A percentile compares a stretch with the other conserved stretches of the same genome.
phyloP scores from a whole-genome alignment of 2,888 invertebrate genomes.

The Archips xylosteana region DNA sequence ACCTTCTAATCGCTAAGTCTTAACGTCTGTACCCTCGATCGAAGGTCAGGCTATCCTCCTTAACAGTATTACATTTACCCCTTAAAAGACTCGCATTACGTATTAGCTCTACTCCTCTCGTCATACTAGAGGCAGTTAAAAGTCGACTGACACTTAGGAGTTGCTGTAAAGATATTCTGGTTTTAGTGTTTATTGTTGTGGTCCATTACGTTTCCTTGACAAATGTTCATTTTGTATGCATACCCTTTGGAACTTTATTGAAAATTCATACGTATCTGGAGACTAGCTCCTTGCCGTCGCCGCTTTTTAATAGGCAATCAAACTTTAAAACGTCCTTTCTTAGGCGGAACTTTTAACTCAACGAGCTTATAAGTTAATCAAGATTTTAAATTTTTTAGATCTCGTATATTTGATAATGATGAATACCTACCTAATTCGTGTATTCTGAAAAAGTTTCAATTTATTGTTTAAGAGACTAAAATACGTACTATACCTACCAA shows the following conservation, averaged over 20 bases:
- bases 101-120: background rate
- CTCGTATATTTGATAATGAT: constrained; percentile 3
- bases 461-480: background rate
- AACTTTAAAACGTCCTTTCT: constrained; percentile 66
- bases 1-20: background rate
- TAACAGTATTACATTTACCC: background rate
- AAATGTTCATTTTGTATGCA: constrained; percentile 5
- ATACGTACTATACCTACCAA: too few relatives aligned
- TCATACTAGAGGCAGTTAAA: too few relatives aligned
- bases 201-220: background rate
- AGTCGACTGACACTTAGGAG: too few relatives aligned
- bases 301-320: constrained; percentile 64
- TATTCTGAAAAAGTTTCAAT: background rate
- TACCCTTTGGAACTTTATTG: constrained; percentile 1
- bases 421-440: background rate
- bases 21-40: background rate
- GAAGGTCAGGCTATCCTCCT: background rate
- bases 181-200: background rate
- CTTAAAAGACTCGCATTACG: background rate
- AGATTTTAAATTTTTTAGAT: constrained; percentile 30
- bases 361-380: constrained; percentile 60
- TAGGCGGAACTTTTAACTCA: constrained; percentile 69
- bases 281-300: constrained; percentile 41
- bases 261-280: constrained; percentile 16
- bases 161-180: too few relatives aligned